Conservation (phyloP, 2,797 vertebrate genomes). For the Psittacula echo region DNA sequence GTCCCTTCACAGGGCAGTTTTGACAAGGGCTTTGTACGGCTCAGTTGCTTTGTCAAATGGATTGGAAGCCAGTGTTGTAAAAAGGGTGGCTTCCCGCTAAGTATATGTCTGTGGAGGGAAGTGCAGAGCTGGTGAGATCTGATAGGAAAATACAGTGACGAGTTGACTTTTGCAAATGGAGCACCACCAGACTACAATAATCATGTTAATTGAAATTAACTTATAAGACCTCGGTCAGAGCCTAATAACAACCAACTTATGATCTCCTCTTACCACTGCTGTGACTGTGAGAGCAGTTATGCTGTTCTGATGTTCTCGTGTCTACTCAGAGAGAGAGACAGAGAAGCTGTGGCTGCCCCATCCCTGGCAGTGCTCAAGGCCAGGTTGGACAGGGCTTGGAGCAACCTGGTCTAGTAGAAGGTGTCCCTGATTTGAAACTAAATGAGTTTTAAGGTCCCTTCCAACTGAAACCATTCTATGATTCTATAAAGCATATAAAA, state of each 20-base stretch:
- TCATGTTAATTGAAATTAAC: not conserved
- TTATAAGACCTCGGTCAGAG: not conserved
- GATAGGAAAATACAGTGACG: not conserved
- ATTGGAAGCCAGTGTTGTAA: not conserved
- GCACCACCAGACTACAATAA: not conserved
- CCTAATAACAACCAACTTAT: not conserved
- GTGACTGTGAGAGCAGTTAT: not conserved
- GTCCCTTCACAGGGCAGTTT: fast-evolving
- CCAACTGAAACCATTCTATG: not conserved
- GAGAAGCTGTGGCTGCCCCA: not conserved
- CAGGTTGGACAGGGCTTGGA: not conserved
- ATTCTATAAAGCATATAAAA: not conserved
- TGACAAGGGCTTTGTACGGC: not conserved
- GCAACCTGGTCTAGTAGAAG: not conserved
- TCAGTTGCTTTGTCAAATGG: not conserved
- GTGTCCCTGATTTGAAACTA: not conserved
- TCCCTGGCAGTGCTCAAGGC: not conserved
- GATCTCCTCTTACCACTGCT: not conserved
- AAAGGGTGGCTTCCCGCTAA: not conserved
- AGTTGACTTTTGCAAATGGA: not conserved
- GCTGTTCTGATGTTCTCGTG: not conserved
- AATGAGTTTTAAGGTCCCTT: not conserved
- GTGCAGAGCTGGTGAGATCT: not conserved
- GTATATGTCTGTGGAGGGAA: not conserved
- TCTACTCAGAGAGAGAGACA: not conserved